A percentile compares a stretch with the other conserved stretches of the same genome.
Conservation (phyloP, 2,888 invertebrate species). For the Byasa hedistus region DNA sequence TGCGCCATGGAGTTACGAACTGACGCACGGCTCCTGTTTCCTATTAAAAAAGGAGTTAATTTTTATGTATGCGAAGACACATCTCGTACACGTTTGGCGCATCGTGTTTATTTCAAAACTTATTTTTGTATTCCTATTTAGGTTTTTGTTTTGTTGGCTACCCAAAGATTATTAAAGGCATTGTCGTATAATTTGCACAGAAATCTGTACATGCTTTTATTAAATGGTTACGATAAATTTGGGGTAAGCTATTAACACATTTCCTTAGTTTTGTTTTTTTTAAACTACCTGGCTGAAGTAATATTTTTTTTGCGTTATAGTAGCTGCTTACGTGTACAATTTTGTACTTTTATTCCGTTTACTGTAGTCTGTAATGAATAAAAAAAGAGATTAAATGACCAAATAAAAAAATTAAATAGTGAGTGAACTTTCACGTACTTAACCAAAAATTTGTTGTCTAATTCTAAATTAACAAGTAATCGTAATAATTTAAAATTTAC, state of each 20-base stretch:
- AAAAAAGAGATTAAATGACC: too few species aligned
- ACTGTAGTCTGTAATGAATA: too few species aligned
- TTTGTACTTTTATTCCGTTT: too few species aligned
- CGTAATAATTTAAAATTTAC: too few species aligned
- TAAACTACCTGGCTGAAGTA: background rate
- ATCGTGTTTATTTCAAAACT: conserved; percentile 14
- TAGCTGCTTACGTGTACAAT: too few species aligned
- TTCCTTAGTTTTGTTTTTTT: conserved; percentile 8
- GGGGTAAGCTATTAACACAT: conserved; percentile 7
- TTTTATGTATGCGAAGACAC: background rate
- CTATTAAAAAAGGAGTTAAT: background rate
- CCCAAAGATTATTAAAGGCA: conserved; percentile 26
- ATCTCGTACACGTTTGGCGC: background rate
- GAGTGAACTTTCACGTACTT: too few species aligned
- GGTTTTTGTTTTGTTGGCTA: conserved; percentile 25
- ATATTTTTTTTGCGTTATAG: too few species aligned
- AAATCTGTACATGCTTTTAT: conserved; percentile 14
- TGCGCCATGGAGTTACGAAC: conserved; percentile 8
- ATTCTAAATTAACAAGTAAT: too few species aligned
- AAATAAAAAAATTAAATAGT: too few species aligned
- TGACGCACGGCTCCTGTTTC: background rate
- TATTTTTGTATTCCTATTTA: conserved; percentile 17
- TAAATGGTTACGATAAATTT: conserved; percentile 26
- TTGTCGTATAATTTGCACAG: conserved; percentile 6
- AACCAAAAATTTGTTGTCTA: too few species aligned